Evolutionary conservation across 1,140 invertebrate species (phyloP).

Genomic region (Phthorimaea operculella): DNA sequence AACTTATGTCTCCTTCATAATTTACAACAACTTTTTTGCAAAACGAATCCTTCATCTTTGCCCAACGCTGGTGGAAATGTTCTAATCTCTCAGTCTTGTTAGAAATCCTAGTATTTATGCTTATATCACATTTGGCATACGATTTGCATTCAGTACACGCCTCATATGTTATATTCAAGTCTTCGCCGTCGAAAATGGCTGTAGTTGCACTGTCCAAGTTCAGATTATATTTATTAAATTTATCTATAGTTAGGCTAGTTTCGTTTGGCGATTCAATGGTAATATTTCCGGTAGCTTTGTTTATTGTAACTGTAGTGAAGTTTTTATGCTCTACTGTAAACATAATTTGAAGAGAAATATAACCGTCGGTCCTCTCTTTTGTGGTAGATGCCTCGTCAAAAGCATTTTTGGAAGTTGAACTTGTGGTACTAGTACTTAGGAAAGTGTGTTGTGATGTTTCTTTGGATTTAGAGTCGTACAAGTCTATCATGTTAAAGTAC

Average conservation of each 20-base stretch:
- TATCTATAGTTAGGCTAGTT: constrained; percentile 32
- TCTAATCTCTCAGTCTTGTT: constrained; percentile 19
- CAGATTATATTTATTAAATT: constrained; percentile 40
- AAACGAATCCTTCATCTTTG: constrained; percentile 50
- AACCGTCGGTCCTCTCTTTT: constrained; percentile 39
- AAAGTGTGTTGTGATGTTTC: constrained; percentile 32
- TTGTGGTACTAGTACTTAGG: constrained; percentile 14
- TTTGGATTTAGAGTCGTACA: constrained; percentile 30
- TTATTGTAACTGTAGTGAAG: constrained; percentile 64
- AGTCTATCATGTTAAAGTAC: constrained; percentile 29
- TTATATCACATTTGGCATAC: constrained; percentile 36
- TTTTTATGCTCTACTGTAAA: constrained; percentile 66
- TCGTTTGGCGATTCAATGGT: constrained; percentile 46
- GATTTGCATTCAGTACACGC: constrained; percentile 37
- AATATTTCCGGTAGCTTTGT: constrained; percentile 46
- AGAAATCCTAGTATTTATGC: constrained; percentile 34
- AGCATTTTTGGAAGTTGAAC: constrained; percentile 20
- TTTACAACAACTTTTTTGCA: constrained; percentile 41
- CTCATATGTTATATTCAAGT: constrained; percentile 35
- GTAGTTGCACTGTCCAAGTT: constrained; percentile 32
- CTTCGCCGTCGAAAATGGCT: constrained; percentile 40
- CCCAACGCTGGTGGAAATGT: constrained; percentile 20
- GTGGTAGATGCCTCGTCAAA: constrained; percentile 16
- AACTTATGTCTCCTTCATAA: constrained; percentile 40
- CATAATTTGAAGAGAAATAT: constrained; percentile 61